Evolutionary conservation across 1,140 invertebrate species (phyloP).

Genomic region (Zelostemma sp.): DNA sequence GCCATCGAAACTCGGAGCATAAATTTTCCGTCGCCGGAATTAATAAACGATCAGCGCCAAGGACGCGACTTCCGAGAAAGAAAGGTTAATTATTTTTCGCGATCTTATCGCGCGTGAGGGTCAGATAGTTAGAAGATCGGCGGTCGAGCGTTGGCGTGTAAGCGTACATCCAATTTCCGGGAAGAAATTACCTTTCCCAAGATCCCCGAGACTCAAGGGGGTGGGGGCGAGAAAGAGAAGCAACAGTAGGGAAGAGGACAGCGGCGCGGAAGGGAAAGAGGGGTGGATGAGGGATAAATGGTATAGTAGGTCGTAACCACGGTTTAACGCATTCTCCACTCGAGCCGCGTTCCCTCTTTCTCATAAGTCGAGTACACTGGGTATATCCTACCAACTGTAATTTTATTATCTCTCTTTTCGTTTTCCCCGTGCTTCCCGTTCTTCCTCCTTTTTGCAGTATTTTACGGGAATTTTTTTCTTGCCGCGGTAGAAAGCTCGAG

Average conservation of each 20-base stretch:
- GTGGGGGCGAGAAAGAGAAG: neutral
- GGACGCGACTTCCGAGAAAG: constrained; percentile 3
- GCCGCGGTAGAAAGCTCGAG: too few species aligned
- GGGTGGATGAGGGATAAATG: constrained; percentile 5
- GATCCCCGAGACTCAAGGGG: constrained; percentile 7
- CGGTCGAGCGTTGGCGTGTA: constrained; percentile 21
- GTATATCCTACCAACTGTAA: constrained; percentile 17
- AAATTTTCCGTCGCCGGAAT: too few species aligned
- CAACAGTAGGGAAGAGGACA: neutral
- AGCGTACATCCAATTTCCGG: constrained; percentile 27
- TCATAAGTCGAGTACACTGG: constrained; percentile 17
- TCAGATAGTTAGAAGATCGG: constrained; percentile 9
- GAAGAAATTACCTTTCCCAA: constrained; percentile 22
- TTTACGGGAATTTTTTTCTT: neutral
- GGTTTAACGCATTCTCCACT: constrained; percentile 20
- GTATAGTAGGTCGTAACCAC: constrained; percentile 20
- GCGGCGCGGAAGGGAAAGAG: neutral
- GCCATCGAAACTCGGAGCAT: too few species aligned
- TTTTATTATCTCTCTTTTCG: constrained; percentile 17
- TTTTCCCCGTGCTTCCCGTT: neutral
- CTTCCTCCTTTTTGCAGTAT: constrained; percentile 2
- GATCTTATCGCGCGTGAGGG: constrained; percentile 16
- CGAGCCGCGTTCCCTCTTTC: constrained; percentile 16
- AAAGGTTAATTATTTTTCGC: constrained; percentile 16
- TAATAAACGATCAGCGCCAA: neutral